Evolutionary conservation across 2,888 invertebrate genomes (phyloP), one percentile per base, ranked within the genome.

Genomic region (Aleiodes alternator): DNA sequence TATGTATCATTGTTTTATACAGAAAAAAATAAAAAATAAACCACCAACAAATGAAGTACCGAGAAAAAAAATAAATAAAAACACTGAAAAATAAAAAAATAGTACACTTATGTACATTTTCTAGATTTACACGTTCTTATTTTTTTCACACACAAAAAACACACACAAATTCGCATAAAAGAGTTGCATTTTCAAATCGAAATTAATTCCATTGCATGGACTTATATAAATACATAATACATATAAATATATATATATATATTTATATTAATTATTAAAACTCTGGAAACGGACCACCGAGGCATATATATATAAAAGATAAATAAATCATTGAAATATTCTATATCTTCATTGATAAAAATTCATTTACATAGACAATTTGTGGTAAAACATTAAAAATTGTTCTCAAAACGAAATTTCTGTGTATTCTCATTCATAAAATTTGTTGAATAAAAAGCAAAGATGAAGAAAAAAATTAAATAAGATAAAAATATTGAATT

Each of bases 1-100:
- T 86, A 87, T 87, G 88, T 88, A 88, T 88, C 86, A 88, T 88
- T 87, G 87, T 89, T 89, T 89, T 89, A 89, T 89, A 89, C 88
- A 88, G 86, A 87, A 73, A 88, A 88, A 73, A 11, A 31, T 43
- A 11, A 43, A 43, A 43, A 43, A 43, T 1, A 43, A 43, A 0
- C 43, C 9, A 43, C 4, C 9, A 43, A 43, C 9, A 70, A 31
- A 23, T 14, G 9, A 4, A 23, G 0, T 6, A 34, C 1, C 0
- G 34, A 3, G 34, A 34, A 34, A 34, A 6, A 3, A 11, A 11
- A 73, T 55, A 48, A 72, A n/a, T n/a, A n/a, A 69, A 57, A 73
- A 69, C 11, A 64, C 16, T 23, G 31, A 72, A 68, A 48, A 74
- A 72, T 77, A 56, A 56, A 16, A 56, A 51, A 14, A 56, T 31